Conservation (phyloP, 2,113 vertebrate species). For the Cebus imitator region DNA sequence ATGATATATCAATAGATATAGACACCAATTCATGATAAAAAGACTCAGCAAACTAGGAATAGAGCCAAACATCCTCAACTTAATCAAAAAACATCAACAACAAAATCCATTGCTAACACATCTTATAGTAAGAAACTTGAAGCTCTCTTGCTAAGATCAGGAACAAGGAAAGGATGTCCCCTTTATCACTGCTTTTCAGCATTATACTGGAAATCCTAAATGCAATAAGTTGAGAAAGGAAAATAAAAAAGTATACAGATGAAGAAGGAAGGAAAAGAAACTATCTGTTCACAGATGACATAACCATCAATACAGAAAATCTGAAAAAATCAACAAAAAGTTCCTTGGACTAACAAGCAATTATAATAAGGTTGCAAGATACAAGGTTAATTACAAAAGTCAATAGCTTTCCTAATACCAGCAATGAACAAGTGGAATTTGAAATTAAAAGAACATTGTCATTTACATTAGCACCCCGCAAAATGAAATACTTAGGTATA, state of each 20-base stretch:
- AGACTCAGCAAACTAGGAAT: not conserved
- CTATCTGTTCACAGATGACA: not conserved
- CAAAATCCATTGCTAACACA: not conserved
- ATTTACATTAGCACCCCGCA: not conserved
- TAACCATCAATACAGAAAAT: not conserved
- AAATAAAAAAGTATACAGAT: not conserved
- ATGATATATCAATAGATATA: not conserved
- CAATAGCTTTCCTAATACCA: not conserved
- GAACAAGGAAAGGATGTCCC: not conserved
- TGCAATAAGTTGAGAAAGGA: not conserved
- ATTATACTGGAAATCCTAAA: not conserved
- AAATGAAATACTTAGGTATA: not conserved
- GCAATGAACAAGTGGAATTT: not conserved
- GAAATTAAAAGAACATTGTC: not conserved
- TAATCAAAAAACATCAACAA: not conserved
- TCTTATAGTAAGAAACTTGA: not conserved
- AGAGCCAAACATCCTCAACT: not conserved
- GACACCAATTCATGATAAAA: not conserved
- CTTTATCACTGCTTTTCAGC: not conserved
- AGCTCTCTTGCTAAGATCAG: not conserved
- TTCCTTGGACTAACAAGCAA: not conserved
- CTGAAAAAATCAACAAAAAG: not conserved
- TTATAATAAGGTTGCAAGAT: not conserved
- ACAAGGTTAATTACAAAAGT: not conserved
- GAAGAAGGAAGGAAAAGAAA: not conserved